phyloP scores from a whole-genome alignment of 2,797 vertebrate species.

The Atherinosoma microstoma region DNA sequence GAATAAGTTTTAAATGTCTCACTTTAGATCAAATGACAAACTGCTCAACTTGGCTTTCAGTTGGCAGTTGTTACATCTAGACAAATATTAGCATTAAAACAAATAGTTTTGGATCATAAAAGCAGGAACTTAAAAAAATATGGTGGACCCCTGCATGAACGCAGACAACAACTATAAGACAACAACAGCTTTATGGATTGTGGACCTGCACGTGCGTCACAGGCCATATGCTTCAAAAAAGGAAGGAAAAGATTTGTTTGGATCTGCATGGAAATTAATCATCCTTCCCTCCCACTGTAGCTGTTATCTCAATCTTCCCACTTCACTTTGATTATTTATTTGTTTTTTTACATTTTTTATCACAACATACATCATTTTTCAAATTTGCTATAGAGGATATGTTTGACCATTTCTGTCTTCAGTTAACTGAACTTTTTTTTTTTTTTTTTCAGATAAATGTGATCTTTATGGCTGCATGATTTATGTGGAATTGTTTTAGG shows the following conservation, averaged over 20 bases:
- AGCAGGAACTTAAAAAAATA: background rate
- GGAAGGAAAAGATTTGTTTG: conserved; percentile 51
- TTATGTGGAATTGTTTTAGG: no score
- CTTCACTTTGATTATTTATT: background rate
- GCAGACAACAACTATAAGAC: conserved; percentile 11
- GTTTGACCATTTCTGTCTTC: no score
- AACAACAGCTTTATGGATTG: conserved; percentile 72
- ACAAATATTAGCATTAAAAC: background rate
- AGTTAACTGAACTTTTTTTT: no score
- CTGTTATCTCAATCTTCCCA: background rate
- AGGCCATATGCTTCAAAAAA: conserved; percentile 52
- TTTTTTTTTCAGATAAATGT: no score
- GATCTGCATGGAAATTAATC: conserved; percentile 58
- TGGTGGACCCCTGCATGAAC: background rate
- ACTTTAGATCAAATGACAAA: no score
- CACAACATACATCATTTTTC: no score
- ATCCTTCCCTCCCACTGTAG: conserved; percentile 30
- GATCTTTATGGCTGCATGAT: no score
- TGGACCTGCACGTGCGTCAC: conserved; percentile 61
- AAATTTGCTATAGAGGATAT: no score
- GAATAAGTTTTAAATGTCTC: no score
- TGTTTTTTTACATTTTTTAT: background rate
- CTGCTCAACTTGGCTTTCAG: background rate
- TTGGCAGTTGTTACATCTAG: background rate
- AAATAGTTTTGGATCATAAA: background rate